These are phyloP conservation scores for Cottoperca gobio DNA, from an alignment of 2,797 vertebrate genomes.

Conservation along the genomic window DNA sequence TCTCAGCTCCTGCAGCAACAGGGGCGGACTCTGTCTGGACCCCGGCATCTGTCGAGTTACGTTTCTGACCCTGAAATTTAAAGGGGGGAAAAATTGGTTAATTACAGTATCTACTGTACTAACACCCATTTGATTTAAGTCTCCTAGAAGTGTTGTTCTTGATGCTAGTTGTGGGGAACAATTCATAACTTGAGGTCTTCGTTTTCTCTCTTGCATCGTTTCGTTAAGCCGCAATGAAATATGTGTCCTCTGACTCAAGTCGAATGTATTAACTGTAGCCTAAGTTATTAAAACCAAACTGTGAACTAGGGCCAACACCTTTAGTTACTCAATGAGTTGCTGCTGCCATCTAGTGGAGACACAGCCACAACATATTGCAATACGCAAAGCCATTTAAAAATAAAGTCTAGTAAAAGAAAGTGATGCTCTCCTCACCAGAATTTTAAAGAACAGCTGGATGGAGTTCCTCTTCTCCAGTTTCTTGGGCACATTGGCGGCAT, in stretches of 20 bases:
- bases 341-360: conserved; percentile 82
- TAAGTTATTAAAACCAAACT: neutral
- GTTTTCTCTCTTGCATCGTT: neutral
- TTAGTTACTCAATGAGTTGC: neutral
- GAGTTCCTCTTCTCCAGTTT: conserved; percentile 94
- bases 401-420: neutral
- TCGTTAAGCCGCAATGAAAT: conserved; percentile 5
- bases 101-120: neutral
- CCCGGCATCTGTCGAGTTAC: conserved; percentile 89
- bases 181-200: neutral
- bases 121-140: neutral
- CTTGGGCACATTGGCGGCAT: conserved; percentile 75
- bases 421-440: conserved; percentile 84
- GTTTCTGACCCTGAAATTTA: conserved; percentile 89
- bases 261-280: neutral
- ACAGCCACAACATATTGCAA: neutral
- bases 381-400: neutral
- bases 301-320: neutral
- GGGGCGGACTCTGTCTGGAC: conserved; percentile 92
- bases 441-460: conserved; percentile 93
- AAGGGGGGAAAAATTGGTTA: conserved; percentile 1
- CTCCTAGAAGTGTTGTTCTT: neutral
- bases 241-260: neutral
- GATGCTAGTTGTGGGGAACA: neutral
- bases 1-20: conserved; percentile 86